Base-by-base conservation (phyloP, 2,888 invertebrate species). In the Drosophila parthenogenetica region DNA sequence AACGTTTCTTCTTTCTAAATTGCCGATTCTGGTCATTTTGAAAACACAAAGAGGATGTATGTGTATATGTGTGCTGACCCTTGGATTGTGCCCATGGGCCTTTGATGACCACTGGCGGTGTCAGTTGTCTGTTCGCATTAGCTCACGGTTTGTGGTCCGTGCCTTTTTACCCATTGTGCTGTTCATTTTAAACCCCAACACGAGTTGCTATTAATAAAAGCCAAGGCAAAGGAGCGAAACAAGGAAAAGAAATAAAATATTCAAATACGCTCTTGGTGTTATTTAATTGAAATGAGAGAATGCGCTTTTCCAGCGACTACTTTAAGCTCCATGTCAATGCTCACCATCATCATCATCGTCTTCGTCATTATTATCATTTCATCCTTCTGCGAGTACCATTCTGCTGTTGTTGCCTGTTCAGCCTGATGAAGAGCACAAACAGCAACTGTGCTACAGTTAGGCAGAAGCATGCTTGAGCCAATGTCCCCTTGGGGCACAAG, bases 281-380 rank as follows among this genome's bases (percentile, higher is more conserved):
- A 78, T 86, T 81, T 80, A 80, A 83, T 80, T 81, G 81, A 85
- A 86, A 86, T 86, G 77, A 81, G 86, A 80, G 86, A 85, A 86
- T 85, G 85, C 82, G 84, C 85, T 86, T 85, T 85, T 86, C 50
- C 70, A 80, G 74, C 61, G 54, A 43, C 81, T 60, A 69, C 75
- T 75, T 81, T 13, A 50, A 22, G 59, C 45, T 17, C 45, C 39
- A 37, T 59, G 45, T 43, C 57, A 51, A 71, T 58, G 51, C 32
- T 32, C 45, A 51, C 29, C 40, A 53, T 16, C n/a, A 13, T 40
- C 63, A 19, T 48, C 45, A 29, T 42, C 13, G 10, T 63, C 29
- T 1, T 29, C 42, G 13, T 16, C 35, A 14, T 35, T n/a, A 17
- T 39, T 8, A 25, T 37, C 49, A 43, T 69, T 58, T 53, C 58